These are phyloP conservation scores for Hydropsyche betteni DNA, from an alignment of 2,888 invertebrate genomes.

Conservation along the genomic window DNA sequence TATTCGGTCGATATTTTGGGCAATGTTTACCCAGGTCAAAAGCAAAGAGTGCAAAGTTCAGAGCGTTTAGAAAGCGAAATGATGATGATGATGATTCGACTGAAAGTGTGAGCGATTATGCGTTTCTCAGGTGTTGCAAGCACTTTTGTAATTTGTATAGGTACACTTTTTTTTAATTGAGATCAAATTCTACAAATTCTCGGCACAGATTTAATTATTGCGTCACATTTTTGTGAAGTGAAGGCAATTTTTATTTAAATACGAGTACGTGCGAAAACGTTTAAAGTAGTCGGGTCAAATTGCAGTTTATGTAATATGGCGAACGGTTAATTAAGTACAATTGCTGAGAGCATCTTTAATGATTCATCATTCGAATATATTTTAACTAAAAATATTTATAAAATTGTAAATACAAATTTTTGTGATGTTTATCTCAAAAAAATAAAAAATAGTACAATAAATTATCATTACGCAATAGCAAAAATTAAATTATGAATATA, in stretches of 20 bases:
- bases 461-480: too few relatives aligned
- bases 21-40: constrained; percentile 7
- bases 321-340: too few relatives aligned
- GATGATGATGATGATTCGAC: neutral
- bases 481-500: neutral
- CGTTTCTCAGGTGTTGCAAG: constrained; percentile 5
- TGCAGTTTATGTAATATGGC: too few relatives aligned
- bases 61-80: constrained; percentile 43
- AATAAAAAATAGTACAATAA: too few relatives aligned
- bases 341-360: too few relatives aligned
- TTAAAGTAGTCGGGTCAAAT: neutral
- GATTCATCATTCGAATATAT: too few relatives aligned
- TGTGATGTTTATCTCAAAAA: too few relatives aligned
- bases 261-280: neutral
- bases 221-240: neutral
- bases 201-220: neutral
- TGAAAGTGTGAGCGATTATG: constrained; percentile 21
- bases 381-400: too few relatives aligned
- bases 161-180: constrained; percentile 15
- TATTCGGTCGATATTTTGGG: too few relatives aligned
- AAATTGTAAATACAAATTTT: too few relatives aligned
- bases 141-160: neutral
- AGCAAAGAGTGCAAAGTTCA: constrained; percentile 45
- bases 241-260: neutral
- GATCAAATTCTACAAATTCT: neutral